Percentiles rank a stretch among this genome's conserved stretches.
Conservation (phyloP, 2,797 vertebrate species). For the Danio choprae region DNA sequence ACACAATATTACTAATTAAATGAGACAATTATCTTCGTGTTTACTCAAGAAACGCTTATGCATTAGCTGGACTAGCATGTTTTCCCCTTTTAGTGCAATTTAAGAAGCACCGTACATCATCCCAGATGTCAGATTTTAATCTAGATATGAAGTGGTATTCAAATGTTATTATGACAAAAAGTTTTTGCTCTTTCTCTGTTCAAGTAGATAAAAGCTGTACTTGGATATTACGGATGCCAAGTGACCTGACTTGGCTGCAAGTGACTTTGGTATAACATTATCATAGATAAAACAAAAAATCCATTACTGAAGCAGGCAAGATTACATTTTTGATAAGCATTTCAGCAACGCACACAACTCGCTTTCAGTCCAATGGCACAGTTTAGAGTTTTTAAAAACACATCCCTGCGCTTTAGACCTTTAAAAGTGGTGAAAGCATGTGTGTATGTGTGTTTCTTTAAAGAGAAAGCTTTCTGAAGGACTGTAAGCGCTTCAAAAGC, state of each 20-base stretch:
- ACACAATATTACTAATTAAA: not conserved
- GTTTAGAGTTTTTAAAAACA: not conserved
- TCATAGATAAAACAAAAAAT: not conserved
- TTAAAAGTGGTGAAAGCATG: constrained; percentile 9
- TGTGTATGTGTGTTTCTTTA: constrained; percentile 29
- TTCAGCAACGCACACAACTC: not conserved
- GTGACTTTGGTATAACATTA: not conserved
- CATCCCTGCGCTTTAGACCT: constrained; percentile 3
- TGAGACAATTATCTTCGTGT: not conserved
- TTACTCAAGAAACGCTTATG: not conserved
- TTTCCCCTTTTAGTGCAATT: not conserved
- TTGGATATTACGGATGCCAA: constrained; percentile 3
- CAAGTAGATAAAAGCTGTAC: not conserved
- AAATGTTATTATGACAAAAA: not conserved
- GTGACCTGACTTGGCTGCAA: not conserved
- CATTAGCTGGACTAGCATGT: not conserved
- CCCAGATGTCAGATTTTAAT: not conserved
- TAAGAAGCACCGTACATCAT: not conserved
- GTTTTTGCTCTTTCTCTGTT: not conserved
- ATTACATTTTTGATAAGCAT: not conserved
- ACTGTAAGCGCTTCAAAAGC: constrained; percentile 48
- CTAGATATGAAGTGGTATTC: not conserved
- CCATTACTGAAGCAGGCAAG: constrained; percentile 11
- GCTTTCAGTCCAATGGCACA: not conserved
- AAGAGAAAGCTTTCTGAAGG: constrained; percentile 44